Percentiles rank a stretch among this genome's conserved stretches.
Evolutionary conservation across 2,888 invertebrate genomes (phyloP).

Genomic region (Acanthococcus lagerstroemiae): DNA sequence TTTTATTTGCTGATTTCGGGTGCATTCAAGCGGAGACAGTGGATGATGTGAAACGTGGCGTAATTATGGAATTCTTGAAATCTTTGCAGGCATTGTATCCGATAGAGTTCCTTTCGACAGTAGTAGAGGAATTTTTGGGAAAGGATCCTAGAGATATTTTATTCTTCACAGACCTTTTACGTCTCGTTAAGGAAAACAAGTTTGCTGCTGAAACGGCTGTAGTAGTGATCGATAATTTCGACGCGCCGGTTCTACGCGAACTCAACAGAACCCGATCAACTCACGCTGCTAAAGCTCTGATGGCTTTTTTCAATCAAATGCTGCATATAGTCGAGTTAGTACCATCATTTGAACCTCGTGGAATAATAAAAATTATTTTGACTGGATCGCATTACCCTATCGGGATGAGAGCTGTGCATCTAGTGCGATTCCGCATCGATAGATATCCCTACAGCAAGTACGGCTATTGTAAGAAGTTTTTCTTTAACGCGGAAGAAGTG

Average conservation of each 20-base stretch:
- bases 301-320: conserved; percentile 1
- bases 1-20: background rate
- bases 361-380: background rate
- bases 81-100: too few relatives aligned
- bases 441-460: background rate
- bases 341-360: background rate
- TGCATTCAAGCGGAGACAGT: background rate
- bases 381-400: conserved; percentile 5
- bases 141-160: too few relatives aligned
- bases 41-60: too few relatives aligned
- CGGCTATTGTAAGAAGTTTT: background rate
- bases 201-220: too few relatives aligned
- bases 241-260: background rate
- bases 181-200: too few relatives aligned
- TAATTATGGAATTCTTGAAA: too few relatives aligned
- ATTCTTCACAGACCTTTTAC: too few relatives aligned
- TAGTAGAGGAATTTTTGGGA: too few relatives aligned
- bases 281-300: background rate
- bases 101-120: too few relatives aligned
- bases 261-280: background rate
- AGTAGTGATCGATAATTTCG: background rate
- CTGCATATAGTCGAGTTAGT: background rate
- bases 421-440: background rate
- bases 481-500: background rate
- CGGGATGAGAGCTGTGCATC: background rate